Base-by-base conservation (phyloP, 1,140 invertebrate genomes). In the Helicorthomorpha holstii region DNA sequence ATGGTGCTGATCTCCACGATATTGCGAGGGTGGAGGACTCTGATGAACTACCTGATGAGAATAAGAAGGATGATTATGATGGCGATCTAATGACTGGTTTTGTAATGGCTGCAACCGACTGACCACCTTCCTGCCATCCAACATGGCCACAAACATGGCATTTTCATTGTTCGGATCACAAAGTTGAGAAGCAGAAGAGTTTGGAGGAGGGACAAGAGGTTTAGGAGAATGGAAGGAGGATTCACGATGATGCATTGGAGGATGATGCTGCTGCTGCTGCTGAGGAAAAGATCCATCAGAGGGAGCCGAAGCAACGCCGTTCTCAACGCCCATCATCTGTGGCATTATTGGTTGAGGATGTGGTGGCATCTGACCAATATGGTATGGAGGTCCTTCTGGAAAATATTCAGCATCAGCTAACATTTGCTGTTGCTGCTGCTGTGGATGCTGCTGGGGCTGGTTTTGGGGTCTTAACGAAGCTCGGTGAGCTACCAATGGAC, bases 81-180 rank as follows among this genome's bases (percentile, higher is more conserved):
- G 29, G 7, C 16, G 29, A 16, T 34, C 29, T 34, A 7, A 7
- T 7, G 29, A 7, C 29, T 34, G 67, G 71, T 49, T 65, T 70
- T 49, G 69, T 71, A 42, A 70, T 67, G 81, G 81, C 63, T 83
- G 81, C 44, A 87, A 66, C 59, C 85, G 81, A 62, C 83, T 84
- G 12, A 85, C 81, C 27, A 87, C 84, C 53, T 82, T 85, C 58
- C 85, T 81, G 1, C 83, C 82, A 62, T 85, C 82, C 12, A 86
- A 67, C 1, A 86, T 82, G 1, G 83, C 83, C 3, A 84, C 81
- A 61, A 81, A 73, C 69, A 73, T 70, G 68, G 61, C 54, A 54
- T 64, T 66, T 27, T 66, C 66, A 26, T 50, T 57, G 7, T 7
- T 34, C 7, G 29, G 7, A 34, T 34, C 29, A 34, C 56, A 56